These are phyloP conservation scores for Drosophila emarginata DNA, from an alignment of 2,888 invertebrate species.

Conservation along the genomic window DNA sequence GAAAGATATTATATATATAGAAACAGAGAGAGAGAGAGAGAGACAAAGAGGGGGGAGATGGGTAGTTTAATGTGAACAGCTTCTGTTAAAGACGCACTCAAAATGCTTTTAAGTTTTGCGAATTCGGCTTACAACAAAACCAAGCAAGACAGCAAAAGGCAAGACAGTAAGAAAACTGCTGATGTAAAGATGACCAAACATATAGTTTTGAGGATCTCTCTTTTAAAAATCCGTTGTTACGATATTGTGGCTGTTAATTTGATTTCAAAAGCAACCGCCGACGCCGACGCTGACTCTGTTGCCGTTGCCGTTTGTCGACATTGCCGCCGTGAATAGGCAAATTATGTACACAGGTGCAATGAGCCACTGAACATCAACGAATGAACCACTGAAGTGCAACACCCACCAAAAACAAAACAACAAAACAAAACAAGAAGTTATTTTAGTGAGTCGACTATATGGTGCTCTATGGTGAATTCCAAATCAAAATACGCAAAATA, in stretches of 20 bases:
- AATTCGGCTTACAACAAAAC: conserved; percentile 18
- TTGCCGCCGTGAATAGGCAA: conserved; percentile 67
- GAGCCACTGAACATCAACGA: conserved; percentile 25
- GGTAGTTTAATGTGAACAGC: conserved; percentile 30
- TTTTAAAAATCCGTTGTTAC: conserved; percentile 21
- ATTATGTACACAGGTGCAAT: conserved; percentile 64
- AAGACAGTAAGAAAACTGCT: conserved; percentile 53
- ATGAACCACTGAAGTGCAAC: conserved; percentile 47
- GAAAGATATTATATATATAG: too few relatives aligned
- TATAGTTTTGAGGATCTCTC: conserved; percentile 54
- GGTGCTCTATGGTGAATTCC: not conserved
- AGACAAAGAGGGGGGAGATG: conserved; percentile 8
- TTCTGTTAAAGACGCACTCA: conserved; percentile 70
- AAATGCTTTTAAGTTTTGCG: conserved; percentile 69
- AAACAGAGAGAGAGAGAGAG: not conserved
- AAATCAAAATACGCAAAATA: too few relatives aligned
- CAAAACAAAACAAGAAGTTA: not conserved
- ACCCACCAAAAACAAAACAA: conserved; percentile 38
- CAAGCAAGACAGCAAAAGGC: not conserved
- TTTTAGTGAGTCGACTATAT: not conserved
- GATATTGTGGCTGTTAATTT: conserved; percentile 60
- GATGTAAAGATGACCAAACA: conserved; percentile 71
- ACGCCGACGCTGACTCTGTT: conserved; percentile 35
- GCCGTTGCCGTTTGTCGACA: conserved; percentile 21
- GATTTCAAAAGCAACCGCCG: conserved; percentile 66